Conservation (phyloP, 2,888 invertebrate genomes). For the Lucinisca nassula region DNA sequence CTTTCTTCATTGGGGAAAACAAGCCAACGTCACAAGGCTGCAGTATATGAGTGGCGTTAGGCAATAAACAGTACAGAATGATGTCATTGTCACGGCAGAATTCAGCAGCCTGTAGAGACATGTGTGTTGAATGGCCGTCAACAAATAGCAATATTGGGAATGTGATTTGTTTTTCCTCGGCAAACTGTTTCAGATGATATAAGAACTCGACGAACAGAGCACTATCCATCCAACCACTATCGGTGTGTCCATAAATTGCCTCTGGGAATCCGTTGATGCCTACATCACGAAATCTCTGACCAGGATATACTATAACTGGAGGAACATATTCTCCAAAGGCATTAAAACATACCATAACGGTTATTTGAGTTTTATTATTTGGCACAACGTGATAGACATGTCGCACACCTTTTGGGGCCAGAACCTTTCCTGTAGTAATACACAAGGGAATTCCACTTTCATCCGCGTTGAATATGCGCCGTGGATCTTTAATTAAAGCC, state of each 20-base stretch:
- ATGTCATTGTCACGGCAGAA: conserved; percentile 46
- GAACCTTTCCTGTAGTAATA: conserved; percentile 19
- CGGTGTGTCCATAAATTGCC: conserved; percentile 28
- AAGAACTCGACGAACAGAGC: conserved; percentile 49
- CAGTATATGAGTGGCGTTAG: conserved; percentile 49
- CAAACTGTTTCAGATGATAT: conserved; percentile 1
- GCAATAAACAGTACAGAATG: conserved; percentile 51
- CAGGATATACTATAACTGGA: conserved; percentile 53
- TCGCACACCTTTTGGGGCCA: conserved; percentile 18
- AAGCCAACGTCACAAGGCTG: conserved; percentile 56
- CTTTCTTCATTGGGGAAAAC: conserved; percentile 12
- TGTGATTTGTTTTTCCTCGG: not conserved
- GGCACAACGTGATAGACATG: conserved; percentile 35
- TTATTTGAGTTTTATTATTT: conserved; percentile 58
- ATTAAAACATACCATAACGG: conserved; percentile 54
- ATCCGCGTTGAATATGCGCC: conserved; percentile 34
- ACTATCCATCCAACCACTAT: conserved; percentile 60
- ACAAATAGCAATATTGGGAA: conserved; percentile 48
- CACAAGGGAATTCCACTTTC: conserved; percentile 39
- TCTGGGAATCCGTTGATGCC: conserved; percentile 32
- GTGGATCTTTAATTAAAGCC: not conserved
- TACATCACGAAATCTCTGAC: conserved; percentile 43
- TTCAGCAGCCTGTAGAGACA: conserved; percentile 16
- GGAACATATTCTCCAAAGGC: conserved; percentile 50
- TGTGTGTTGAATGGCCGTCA: conserved; percentile 53